Conservation (phyloP, 2,113 vertebrate species). For the Elephantulus edwardii region DNA sequence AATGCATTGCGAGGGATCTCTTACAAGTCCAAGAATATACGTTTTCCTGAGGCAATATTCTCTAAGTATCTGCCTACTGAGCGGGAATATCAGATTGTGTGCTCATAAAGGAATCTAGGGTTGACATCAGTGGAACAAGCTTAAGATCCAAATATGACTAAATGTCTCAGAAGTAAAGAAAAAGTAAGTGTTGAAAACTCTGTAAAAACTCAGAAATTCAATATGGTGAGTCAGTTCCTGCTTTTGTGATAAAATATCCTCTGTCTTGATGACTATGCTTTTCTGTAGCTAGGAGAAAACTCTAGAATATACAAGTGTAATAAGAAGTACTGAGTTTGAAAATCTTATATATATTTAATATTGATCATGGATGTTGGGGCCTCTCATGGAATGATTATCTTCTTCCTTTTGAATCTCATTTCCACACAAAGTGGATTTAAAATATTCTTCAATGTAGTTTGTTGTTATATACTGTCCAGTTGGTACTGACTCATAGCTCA, state of each 20-base stretch:
- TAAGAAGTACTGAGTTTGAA: not conserved
- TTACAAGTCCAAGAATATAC: conserved; percentile 11
- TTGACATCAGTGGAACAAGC: not conserved
- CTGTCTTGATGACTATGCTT: not conserved
- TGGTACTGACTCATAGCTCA: too few species aligned
- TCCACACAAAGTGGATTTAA: conserved; percentile 16
- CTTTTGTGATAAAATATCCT: not conserved
- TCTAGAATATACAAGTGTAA: not conserved
- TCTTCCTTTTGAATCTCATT: conserved; percentile 24
- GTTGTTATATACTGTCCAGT: too few species aligned
- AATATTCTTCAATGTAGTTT: too few species aligned
- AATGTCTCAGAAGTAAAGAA: conserved; percentile 1
- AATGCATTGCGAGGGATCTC: not conserved
- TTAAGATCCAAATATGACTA: conserved; percentile 14
- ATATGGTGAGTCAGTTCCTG: not conserved
- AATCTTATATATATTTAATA: conserved; percentile 1
- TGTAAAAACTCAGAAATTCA: not conserved
- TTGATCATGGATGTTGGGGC: conserved; percentile 21
- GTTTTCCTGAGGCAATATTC: conserved; percentile 32
- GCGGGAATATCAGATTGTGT: not conserved
- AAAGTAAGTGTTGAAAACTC: not conserved
- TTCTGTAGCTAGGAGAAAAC: not conserved
- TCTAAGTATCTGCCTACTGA: not conserved
- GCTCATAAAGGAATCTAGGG: not conserved
- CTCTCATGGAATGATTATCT: not conserved